Base-by-base conservation (phyloP, 2,888 invertebrate genomes). In the Lasioglossum leucozonium region DNA sequence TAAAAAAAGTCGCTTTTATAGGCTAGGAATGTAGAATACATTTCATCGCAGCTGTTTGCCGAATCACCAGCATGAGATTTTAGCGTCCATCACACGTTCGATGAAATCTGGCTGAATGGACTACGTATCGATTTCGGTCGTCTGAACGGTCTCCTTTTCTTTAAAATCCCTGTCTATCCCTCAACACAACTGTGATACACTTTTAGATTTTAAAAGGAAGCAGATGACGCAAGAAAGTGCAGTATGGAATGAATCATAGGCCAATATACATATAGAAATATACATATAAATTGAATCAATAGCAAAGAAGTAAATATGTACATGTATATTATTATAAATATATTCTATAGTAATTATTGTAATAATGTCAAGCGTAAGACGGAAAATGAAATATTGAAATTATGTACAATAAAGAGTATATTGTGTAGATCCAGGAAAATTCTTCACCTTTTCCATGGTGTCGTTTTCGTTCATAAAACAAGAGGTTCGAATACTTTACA, bases 141-240 rank as follows among this genome's bases (percentile, higher is more conserved):
- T 79, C 84, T 77, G 84, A 87, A 88, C 55, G 87, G 81, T 88
- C 84, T 88, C 81, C 80, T 77, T 91, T 91, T 91, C 89, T 90
- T 88, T 91, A 89, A 91, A 91, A 77, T 86, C 90, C 91, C 88
- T 91, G 82, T 92, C 92, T 92, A 92, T 93, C 92, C 92, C 92
- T 92, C 92, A 93, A 94, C 92, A 94, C 93, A 94, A 94, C 95
- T 95, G 95, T 95, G 95, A 95, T 95, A 95, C 94, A 94, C 93
- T 94, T 93, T 86, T 94, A 93, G 92, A 92, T 89, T 92, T 92
- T 90, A 92, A 87, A 92, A 92, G 90, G 79, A 90, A 89, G 87
- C 79, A 85, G 82, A 91, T 75, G 79, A 86, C 86, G 84, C 85
- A 84, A 90, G 83, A 88, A 91, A 91, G 91, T 91, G 91, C 91